These are phyloP conservation scores for Lophius americanus DNA, from an alignment of 2,797 vertebrate species.

Conservation along the genomic window DNA sequence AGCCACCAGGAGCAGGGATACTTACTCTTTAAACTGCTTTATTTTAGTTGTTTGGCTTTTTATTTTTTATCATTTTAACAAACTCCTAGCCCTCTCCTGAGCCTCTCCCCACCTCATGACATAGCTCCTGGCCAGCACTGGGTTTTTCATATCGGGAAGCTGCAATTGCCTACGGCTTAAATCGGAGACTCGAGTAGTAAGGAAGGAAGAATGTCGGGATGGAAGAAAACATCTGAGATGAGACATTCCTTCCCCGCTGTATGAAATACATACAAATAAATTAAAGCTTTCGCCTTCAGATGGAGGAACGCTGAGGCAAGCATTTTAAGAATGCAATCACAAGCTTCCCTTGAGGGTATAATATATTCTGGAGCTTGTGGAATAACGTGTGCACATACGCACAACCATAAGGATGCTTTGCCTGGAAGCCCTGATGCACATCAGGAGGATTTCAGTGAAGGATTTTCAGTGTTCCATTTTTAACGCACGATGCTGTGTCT, in stretches of 20 bases:
- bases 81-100: conserved; percentile 10
- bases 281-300: conserved; percentile 53
- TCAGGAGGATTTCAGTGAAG: not conserved
- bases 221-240: conserved; percentile 50
- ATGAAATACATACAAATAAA: conserved; percentile 71
- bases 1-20: not conserved
- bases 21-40: not conserved
- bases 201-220: conserved; percentile 61
- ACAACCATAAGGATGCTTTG: not conserved
- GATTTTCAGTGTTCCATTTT: not conserved
- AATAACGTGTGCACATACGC: conserved; percentile 8
- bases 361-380: not conserved
- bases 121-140: conserved; percentile 34
- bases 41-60: not conserved
- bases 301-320: conserved; percentile 58
- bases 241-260: conserved; percentile 54
- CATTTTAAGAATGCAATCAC: conserved; percentile 68
- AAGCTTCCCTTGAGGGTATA: conserved; percentile 37
- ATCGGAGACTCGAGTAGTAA: conserved; percentile 42
- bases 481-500: not conserved
- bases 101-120: conserved; percentile 27
- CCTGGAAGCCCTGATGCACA: not conserved
- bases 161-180: conserved; percentile 52
- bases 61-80: conserved; percentile 5
- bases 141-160: conserved; percentile 44